Percentiles rank a stretch among this genome's conserved stretches.
These are phyloP conservation scores for Dendroctonus valens DNA, from an alignment of 1,140 invertebrate genomes.

Conservation along the genomic window DNA sequence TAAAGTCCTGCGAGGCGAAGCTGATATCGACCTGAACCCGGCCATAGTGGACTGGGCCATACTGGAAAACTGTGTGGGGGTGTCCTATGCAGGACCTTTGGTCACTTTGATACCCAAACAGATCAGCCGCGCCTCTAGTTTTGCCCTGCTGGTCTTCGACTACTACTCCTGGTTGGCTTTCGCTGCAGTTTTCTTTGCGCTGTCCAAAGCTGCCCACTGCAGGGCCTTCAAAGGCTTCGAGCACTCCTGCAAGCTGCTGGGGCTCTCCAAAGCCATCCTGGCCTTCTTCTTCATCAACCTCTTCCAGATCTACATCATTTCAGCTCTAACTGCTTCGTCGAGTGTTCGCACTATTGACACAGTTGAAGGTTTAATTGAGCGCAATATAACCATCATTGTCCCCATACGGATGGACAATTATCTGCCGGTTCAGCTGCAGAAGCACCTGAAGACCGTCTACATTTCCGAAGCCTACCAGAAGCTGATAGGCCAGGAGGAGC, in stretches of 20 bases:
- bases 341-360: not conserved
- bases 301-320: not conserved
- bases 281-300: not conserved
- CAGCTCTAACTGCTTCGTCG: not conserved
- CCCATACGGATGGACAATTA: not conserved
- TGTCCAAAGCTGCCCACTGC: not conserved
- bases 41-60: not conserved
- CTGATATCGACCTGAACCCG: not conserved
- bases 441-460: not conserved
- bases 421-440: not conserved
- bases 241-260: not conserved
- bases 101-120: not conserved
- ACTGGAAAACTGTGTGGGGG: not conserved
- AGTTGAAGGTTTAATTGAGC: not conserved
- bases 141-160: not conserved
- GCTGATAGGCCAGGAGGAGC: not conserved
- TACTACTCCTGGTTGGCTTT: not conserved
- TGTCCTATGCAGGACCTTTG: not conserved
- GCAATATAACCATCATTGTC: not conserved
- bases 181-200: not conserved
- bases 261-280: not conserved
- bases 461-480: not conserved
- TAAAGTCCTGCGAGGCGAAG: not conserved
- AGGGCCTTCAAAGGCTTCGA: not conserved
- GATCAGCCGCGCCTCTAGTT: not conserved